These are phyloP conservation scores for Apamea anceps DNA, from an alignment of 2,888 invertebrate genomes.

Conservation along the genomic window DNA sequence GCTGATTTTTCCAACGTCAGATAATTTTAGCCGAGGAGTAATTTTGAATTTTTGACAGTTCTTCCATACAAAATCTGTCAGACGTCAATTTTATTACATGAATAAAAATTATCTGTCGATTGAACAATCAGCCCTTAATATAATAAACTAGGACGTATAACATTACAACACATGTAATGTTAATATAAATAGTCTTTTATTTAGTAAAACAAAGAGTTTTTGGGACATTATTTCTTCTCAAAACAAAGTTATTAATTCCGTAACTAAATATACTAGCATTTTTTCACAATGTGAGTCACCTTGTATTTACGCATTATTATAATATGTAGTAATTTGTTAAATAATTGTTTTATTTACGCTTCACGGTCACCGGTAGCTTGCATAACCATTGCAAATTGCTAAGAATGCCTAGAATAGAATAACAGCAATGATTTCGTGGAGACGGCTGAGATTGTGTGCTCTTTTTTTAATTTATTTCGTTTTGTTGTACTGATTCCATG, in stretches of 20 bases:
- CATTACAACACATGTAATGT: constrained; percentile 7
- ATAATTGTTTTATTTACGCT: constrained; percentile 58
- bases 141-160: not conserved
- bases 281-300: constrained; percentile 39
- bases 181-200: not conserved
- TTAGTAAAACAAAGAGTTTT: constrained; percentile 9
- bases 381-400: constrained; percentile 51
- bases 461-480: constrained; percentile 16
- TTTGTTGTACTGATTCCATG: constrained; percentile 15
- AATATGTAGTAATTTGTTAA: constrained; percentile 45
- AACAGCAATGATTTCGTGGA: constrained; percentile 13
- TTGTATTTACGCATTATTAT: constrained; percentile 49
- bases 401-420: constrained; percentile 32
- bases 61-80: no score
- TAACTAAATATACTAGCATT: constrained; percentile 31
- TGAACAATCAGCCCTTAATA: no score
- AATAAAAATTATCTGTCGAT: no score
- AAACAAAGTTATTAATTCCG: constrained; percentile 27
- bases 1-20: no score
- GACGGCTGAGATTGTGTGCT: not conserved
- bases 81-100: no score
- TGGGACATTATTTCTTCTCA: not conserved
- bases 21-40: no score
- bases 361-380: constrained; percentile 44
- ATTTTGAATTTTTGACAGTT: no score